phyloP scores from a whole-genome alignment of 2,888 invertebrate genomes.

The Athripsodes cinereus region DNA sequence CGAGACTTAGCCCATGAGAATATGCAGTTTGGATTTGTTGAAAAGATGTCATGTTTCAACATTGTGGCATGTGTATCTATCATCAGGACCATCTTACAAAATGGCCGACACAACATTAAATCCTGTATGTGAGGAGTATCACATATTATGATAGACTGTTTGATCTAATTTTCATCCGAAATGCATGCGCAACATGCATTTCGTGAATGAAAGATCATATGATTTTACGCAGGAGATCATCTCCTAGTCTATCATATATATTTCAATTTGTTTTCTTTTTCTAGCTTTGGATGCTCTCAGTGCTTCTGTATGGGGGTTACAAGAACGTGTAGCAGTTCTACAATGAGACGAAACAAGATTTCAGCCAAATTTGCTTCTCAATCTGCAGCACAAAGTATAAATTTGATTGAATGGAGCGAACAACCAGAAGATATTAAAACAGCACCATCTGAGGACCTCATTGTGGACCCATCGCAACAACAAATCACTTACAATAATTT shows the following conservation, averaged over 20 bases:
- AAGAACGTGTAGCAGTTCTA: conserved; percentile 73
- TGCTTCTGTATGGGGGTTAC: conserved; percentile 96
- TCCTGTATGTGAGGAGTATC: no score
- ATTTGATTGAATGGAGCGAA: conserved; percentile 36
- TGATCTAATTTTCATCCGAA: no score
- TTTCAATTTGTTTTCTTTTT: background rate
- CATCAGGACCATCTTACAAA: no score
- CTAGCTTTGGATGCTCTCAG: conserved; percentile 79
- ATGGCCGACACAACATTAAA: no score
- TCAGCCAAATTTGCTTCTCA: conserved; percentile 40
- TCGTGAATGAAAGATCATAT: no score
- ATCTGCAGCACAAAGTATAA: conserved; percentile 37
- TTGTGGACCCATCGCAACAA: conserved; percentile 47
- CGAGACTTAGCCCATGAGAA: no score
- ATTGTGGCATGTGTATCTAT: no score
- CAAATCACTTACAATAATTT: conserved; percentile 61
- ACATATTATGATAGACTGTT: no score
- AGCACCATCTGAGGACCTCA: conserved; percentile 27
- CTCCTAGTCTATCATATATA: background rate
- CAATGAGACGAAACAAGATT: conserved; percentile 58
- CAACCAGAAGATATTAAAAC: conserved; percentile 23
- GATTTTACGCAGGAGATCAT: no score
- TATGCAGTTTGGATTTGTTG: no score
- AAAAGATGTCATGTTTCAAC: no score
- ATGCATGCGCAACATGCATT: no score